Evolutionary conservation across 30 jellyfish, hydroid and myxozoan species (phyloP), one percentile per base, ranked within the genome.

Genomic region (Nemopilema nomurai): DNA sequence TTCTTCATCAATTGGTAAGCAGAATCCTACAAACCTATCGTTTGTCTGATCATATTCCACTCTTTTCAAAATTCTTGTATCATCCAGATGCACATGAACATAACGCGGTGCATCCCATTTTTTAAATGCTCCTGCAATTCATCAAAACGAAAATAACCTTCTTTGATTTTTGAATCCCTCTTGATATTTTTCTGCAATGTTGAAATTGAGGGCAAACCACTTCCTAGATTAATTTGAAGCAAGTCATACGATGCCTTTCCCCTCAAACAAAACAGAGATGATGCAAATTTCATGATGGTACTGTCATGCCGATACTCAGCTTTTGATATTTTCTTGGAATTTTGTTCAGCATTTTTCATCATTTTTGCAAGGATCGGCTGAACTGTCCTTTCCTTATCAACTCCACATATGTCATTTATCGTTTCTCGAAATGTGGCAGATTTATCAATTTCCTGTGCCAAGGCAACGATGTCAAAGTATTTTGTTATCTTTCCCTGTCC

Each of bases 41-140:
- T 4, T 80, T 26, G 49, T 41, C 17, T 25, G 85, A 73, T 80
- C 84, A 49, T 80, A 80, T 50, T 80, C 90, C n/a, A 80, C 85
- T 27, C 76, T 25, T 26, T 80, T 64, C 73, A 67, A 49, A n/a
- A 65, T 68, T 69, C 90, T 66, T 22, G 90, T 80, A 41, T 80
- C 89, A 79, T 79, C 89, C 84, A 79, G 67, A 52, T 21, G 89
- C 13, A 79, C 67, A 28, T 79, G 89, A 32, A 52, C 88, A 52
- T 23, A 21, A 0, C 28, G 30, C 0, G 80, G 62, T 28, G 88
- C 79, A 23, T 77, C 41, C 87, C 87, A 77, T 25, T 49, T 77
- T 26, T 79, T 79, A 79, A 79, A 63, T 79, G 81, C 64, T 28
- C 68, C 32, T 18, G 81, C 89, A 79, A 32, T 79, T 79, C 89